These are phyloP conservation scores for Plebejus anna DNA, from an alignment of 2,888 invertebrate genomes.

Conservation along the genomic window DNA sequence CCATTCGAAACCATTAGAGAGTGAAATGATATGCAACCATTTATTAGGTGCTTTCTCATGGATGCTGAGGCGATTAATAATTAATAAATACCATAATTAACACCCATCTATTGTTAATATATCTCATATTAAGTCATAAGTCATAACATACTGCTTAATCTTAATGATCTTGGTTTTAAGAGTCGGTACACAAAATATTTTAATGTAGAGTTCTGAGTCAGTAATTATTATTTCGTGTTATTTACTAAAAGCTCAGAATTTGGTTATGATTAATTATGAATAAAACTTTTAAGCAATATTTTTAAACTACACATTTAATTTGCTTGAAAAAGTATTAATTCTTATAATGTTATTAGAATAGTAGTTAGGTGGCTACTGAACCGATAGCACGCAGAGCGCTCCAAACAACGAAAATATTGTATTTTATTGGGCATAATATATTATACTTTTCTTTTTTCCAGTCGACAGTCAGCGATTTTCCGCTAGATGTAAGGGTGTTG, in stretches of 20 bases:
- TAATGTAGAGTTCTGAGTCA: too few species aligned
- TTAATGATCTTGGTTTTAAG: too few species aligned
- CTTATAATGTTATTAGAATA: background rate
- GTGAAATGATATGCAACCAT: constrained; percentile 76
- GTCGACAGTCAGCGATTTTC: constrained; percentile 54
- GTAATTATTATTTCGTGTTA: too few species aligned
- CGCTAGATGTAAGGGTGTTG: constrained; percentile 58
- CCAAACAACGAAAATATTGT: background rate
- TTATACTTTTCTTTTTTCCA: constrained; percentile 26
- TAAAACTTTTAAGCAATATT: too few species aligned
- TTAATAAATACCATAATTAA: constrained; percentile 28
- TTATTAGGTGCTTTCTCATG: constrained; percentile 69
- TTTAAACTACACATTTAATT: too few species aligned
- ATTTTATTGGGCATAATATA: constrained; percentile 13
- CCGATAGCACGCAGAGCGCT: background rate
- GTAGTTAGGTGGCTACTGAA: background rate
- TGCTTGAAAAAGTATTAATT: too few species aligned
- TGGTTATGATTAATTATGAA: too few species aligned
- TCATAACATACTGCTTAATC: too few species aligned
- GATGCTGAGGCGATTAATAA: constrained; percentile 34
- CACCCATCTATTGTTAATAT: background rate
- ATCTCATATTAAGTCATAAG: background rate
- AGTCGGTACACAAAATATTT: too few species aligned
- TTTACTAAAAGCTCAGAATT: too few species aligned
- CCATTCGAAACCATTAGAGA: constrained; percentile 62